Evolutionary conservation across 2,888 invertebrate genomes (phyloP), one percentile per base, ranked within the genome.

Genomic region (Idaea straminata): DNA sequence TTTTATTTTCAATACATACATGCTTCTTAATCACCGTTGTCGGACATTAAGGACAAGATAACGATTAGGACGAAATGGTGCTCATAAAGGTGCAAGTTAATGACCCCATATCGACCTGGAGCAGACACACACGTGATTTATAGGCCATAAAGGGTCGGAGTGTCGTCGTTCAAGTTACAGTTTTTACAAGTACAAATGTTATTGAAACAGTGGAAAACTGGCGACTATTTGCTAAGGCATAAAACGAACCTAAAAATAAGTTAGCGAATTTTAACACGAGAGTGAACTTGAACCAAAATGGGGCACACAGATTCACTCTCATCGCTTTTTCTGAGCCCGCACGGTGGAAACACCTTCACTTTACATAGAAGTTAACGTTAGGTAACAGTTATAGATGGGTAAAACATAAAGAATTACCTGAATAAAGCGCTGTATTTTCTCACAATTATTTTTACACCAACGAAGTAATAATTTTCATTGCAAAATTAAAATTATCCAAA

Each of bases 381-480:
- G 2, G 47, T 47, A 13, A 13, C 4, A 7, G 7, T 4, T 47
- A 47, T 13, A 47, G 47, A 7, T 10, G 13, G 47, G 13, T 10
- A 13, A 7, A 47, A 13, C 36, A 34, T 34, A 5, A 59, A 6
- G 34, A 59, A 10, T 59, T 59, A 59, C 59, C 59, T 59, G 59
- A 15, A 59, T 16, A 59, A 59, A 59, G 59, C 34, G 59, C 34
- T 59, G 34, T 59, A 59, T 59, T 86, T 91, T 87, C 87, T 90
- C 92, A 91, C 89, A 91, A 92, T 91, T 91, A 91, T 92, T 92
- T 92, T 92, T 92, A 92, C 88, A 92, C 90, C 90, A 90, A 85
- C 86, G 90, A 89, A 88, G 86, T 89, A 88, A 87, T 84, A 87
- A 87, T 86, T 91, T 89, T 91, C 92, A 92, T 92, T 86, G 88